These are phyloP conservation scores for Mythimna loreyi DNA, from an alignment of 2,888 invertebrate species.

Conservation along the genomic window DNA sequence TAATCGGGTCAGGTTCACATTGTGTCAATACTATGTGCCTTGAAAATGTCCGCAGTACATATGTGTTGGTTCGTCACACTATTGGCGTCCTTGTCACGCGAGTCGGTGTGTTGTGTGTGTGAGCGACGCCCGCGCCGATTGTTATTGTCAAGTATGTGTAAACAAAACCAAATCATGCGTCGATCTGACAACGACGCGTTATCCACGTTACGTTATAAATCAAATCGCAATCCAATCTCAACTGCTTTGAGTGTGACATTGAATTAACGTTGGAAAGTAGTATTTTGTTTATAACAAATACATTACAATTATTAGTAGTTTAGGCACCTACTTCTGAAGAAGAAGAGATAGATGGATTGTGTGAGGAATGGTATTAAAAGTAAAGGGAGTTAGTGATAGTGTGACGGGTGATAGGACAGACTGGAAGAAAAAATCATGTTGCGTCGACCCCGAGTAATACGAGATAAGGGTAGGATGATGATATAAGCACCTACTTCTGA, in stretches of 20 bases:
- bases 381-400: no score
- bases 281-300: background rate
- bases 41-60: constrained; percentile 58
- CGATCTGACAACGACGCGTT: constrained; percentile 65
- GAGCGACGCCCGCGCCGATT: constrained; percentile 70
- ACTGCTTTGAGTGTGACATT: constrained; percentile 17
- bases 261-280: background rate
- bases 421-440: no score
- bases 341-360: no score
- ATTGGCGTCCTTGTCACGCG: constrained; percentile 67
- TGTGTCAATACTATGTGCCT: constrained; percentile 60
- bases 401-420: no score
- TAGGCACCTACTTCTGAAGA: no score
- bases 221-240: constrained; percentile 45
- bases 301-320: background rate
- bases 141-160: constrained; percentile 83
- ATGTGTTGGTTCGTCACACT: constrained; percentile 45
- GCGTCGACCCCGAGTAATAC: no score
- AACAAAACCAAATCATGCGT: constrained; percentile 78
- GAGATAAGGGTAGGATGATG: no score
- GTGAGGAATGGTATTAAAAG: no score
- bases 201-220: constrained; percentile 59
- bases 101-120: constrained; percentile 53
- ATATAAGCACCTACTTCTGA: background rate
- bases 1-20: constrained; percentile 67